These are phyloP conservation scores for Eupithecia vulgata DNA, from an alignment of 2,888 invertebrate species.

Conservation along the genomic window DNA sequence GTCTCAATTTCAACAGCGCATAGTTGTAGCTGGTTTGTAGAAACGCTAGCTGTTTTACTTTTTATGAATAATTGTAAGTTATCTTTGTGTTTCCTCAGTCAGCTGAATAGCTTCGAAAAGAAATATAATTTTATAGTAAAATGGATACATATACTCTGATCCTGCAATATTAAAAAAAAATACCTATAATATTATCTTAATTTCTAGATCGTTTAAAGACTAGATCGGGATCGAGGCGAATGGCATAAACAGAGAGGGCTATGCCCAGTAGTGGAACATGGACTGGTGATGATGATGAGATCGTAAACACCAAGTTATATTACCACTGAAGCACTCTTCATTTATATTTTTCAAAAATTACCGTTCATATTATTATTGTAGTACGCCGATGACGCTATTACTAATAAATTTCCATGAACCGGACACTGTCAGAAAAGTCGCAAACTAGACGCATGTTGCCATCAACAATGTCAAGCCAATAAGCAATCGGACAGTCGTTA, in stretches of 20 bases:
- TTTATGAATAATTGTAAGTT: background rate
- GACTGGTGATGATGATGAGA: background rate
- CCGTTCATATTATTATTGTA: background rate
- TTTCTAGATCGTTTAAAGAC: background rate
- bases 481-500: background rate
- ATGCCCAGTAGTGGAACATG: background rate
- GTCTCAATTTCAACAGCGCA: conserved; percentile 70
- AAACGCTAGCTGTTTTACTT: background rate
- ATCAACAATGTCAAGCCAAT: background rate
- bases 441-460: background rate
- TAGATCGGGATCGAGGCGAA: background rate
- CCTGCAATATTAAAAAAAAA: background rate
- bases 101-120: background rate
- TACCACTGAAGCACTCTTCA: background rate
- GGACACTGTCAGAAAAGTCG: background rate
- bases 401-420: background rate
- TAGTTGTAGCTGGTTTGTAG: background rate
- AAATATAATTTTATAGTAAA: background rate
- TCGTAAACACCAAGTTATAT: background rate
- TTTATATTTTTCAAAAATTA: background rate
- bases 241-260: background rate
- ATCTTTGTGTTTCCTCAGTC: background rate
- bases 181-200: background rate
- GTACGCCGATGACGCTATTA: background rate
- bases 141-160: background rate